Percentiles rank a stretch among this genome's conserved stretches.
Evolutionary conservation across 2,797 vertebrate genomes (phyloP).

Genomic region (Hippocampus kuda): DNA sequence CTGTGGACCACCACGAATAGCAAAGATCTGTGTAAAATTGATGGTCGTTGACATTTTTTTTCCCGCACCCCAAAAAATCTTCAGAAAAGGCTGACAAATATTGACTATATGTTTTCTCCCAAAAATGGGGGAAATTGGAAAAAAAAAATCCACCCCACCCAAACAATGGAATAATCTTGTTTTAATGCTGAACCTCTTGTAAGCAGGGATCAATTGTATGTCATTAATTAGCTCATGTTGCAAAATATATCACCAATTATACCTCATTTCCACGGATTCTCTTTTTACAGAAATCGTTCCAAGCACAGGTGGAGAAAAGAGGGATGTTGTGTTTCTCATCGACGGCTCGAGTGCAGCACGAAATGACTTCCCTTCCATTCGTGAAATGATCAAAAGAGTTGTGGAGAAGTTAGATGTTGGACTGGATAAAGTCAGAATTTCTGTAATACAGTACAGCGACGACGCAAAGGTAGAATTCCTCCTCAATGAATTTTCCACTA

Average conservation of each 20-base stretch:
- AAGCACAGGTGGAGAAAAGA: conserved; percentile 63
- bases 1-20: no score
- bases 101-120: no score
- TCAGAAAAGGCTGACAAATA: no score
- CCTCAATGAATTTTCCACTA: conserved; percentile 78
- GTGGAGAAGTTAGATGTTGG: conserved; percentile 80
- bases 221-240: neutral
- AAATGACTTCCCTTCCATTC: conserved; percentile 73
- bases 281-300: conserved; percentile 19
- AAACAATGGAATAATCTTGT: no score
- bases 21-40: no score
- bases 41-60: no score
- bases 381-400: conserved; percentile 74
- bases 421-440: conserved; percentile 75
- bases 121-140: no score
- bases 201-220: neutral
- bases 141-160: no score
- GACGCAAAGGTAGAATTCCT: conserved; percentile 76
- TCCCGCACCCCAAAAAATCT: no score
- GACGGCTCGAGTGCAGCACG: conserved; percentile 74
- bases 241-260: neutral
- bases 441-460: conserved; percentile 89
- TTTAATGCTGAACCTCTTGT: no score
- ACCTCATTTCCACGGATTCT: neutral
- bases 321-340: conserved; percentile 87